Evolutionary conservation across 2,888 invertebrate genomes (phyloP).

Genomic region (Congeria kusceri): DNA sequence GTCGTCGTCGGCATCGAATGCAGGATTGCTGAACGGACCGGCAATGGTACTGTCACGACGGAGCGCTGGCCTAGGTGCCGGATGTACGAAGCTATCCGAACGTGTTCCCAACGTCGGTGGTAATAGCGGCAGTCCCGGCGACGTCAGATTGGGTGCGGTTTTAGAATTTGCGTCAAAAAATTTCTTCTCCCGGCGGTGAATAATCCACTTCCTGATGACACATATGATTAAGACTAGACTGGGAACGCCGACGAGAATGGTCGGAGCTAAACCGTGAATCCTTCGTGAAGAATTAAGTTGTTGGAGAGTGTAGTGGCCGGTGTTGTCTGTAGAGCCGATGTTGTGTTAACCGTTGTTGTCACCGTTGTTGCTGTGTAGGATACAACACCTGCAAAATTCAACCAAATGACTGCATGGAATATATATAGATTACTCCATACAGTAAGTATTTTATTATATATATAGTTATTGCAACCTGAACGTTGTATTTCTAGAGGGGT

Average conservation of each 20-base stretch:
- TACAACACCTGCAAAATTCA: too few species aligned
- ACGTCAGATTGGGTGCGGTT: slow-evolving; percentile 7
- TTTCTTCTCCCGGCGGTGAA: slow-evolving; percentile 29
- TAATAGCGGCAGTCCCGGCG: slow-evolving; percentile 10
- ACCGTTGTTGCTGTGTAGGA: too few species aligned
- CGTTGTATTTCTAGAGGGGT: too few species aligned
- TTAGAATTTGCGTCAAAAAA: slow-evolving; percentile 13
- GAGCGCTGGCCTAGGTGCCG: slow-evolving; percentile 19
- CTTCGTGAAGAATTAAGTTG: slow-evolving; percentile 1
- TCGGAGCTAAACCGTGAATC: not conserved
- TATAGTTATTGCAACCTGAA: too few species aligned
- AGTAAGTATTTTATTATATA: too few species aligned
- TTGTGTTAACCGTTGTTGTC: too few species aligned
- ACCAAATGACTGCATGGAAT: too few species aligned
- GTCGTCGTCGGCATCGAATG: slow-evolving; percentile 18
- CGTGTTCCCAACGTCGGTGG: too few species aligned
- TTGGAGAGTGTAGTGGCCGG: slow-evolving; percentile 11
- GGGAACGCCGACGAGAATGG: slow-evolving; percentile 20
- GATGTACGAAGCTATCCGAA: not conserved
- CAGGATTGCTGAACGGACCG: slow-evolving; percentile 36
- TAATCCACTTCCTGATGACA: not conserved
- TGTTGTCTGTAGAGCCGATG: not conserved
- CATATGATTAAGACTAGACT: not conserved
- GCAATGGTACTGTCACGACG: slow-evolving; percentile 28
- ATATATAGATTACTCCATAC: too few species aligned